Evolutionary conservation across 2,888 invertebrate species (phyloP).

Genomic region (Himalopsyche kuldschensis): DNA sequence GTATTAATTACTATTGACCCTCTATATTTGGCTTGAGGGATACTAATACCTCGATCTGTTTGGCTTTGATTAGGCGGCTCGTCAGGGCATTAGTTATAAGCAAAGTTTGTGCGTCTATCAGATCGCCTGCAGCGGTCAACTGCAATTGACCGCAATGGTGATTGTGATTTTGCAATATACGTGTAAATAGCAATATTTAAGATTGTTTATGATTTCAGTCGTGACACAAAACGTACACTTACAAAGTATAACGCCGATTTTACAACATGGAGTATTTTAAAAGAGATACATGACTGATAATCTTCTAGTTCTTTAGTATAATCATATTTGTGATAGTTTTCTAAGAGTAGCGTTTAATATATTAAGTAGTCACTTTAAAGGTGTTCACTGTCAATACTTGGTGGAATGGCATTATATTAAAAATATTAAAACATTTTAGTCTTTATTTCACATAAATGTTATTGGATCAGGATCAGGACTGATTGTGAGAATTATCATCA

Average conservation of each 20-base stretch:
- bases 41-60: neutral
- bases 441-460: too few relatives aligned
- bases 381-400: too few relatives aligned
- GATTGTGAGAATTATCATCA: too few relatives aligned
- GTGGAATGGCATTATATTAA: too few relatives aligned
- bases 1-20: conserved; percentile 23
- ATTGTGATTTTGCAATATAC: neutral
- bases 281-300: too few relatives aligned
- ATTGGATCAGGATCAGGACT: too few relatives aligned
- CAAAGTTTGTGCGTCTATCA: neutral
- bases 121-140: neutral
- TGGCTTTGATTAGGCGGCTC: neutral
- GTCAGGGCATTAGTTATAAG: neutral
- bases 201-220: neutral
- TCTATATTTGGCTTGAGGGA: conserved; percentile 19
- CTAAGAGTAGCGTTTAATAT: too few relatives aligned
- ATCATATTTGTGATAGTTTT: too few relatives aligned
- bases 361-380: too few relatives aligned
- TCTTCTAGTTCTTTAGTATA: too few relatives aligned
- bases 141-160: neutral
- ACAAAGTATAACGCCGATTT: neutral
- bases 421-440: too few relatives aligned
- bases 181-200: neutral
- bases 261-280: too few relatives aligned
- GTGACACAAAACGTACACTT: neutral